A percentile compares a stretch with the other conserved stretches of the same genome.
Evolutionary conservation across 2,888 invertebrate genomes (phyloP).

Genomic region (Lasioglossum pauxillum): DNA sequence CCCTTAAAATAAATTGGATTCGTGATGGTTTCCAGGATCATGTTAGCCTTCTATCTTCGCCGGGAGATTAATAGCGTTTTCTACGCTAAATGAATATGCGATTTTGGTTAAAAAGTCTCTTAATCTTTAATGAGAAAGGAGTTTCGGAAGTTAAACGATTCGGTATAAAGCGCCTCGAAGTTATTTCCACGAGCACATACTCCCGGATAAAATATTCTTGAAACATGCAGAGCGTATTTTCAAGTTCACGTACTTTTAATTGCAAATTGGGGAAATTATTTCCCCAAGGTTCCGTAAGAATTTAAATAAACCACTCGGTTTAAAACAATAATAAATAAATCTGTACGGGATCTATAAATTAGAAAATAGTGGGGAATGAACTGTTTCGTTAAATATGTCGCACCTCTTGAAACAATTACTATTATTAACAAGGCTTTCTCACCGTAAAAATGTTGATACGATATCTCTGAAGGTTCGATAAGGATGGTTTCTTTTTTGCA

Average conservation of each 20-base stretch:
- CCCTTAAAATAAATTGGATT: constrained; percentile 9
- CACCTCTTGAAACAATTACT: background rate
- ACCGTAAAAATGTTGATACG: background rate
- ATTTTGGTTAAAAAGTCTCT: constrained; percentile 1
- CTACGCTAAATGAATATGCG: constrained; percentile 6
- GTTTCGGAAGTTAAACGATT: background rate
- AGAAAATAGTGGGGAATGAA: background rate
- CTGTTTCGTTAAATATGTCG: background rate
- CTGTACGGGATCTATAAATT: no score
- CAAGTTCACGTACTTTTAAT: background rate
- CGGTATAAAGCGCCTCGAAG: background rate
- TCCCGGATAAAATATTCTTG: background rate
- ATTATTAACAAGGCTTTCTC: background rate
- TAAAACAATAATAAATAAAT: no score
- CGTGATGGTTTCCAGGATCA: background rate
- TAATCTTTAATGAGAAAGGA: constrained; percentile 7
- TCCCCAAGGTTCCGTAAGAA: no score
- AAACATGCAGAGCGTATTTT: background rate
- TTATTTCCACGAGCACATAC: background rate
- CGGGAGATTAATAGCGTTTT: constrained; percentile 4
- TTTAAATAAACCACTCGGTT: no score
- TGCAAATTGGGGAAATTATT: background rate
- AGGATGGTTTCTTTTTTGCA: background rate
- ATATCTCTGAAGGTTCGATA: background rate
- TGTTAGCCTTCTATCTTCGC: background rate